Conservation (phyloP, 1,140 invertebrate species). For the Planococcus citri region DNA sequence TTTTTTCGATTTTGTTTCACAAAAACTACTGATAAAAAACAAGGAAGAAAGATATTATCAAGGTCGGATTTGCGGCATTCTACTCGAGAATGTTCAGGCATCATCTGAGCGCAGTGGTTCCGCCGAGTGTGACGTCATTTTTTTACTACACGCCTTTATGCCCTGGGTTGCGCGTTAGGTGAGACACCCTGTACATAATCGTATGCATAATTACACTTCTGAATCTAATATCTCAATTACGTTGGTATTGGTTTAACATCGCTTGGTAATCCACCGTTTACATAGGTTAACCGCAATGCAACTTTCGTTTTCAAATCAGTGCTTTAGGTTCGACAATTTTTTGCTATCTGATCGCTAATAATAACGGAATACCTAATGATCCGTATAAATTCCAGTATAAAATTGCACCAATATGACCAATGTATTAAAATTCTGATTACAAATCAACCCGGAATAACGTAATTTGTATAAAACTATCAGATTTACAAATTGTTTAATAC, state of each 20-base stretch:
- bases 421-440: background rate
- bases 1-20: too few species aligned
- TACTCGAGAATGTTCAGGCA: too few species aligned
- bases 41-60: too few species aligned
- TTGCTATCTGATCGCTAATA: background rate
- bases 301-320: background rate
- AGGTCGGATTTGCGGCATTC: too few species aligned
- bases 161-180: too few species aligned
- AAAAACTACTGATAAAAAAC: too few species aligned
- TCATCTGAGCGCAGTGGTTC: too few species aligned
- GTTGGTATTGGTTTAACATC: background rate
- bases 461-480: background rate
- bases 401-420: background rate
- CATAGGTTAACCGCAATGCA: background rate
- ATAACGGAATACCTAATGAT: background rate
- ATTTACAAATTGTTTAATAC: too few species aligned
- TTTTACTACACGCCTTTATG: too few species aligned
- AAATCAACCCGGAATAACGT: background rate
- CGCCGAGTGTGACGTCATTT: too few species aligned
- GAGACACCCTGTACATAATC: too few species aligned
- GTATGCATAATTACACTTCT: too few species aligned
- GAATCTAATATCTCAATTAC: background rate
- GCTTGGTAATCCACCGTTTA: background rate
- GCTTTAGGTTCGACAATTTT: background rate
- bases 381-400: background rate